Conservation (phyloP, 2,888 invertebrate genomes). For the Apamea epomidion region DNA sequence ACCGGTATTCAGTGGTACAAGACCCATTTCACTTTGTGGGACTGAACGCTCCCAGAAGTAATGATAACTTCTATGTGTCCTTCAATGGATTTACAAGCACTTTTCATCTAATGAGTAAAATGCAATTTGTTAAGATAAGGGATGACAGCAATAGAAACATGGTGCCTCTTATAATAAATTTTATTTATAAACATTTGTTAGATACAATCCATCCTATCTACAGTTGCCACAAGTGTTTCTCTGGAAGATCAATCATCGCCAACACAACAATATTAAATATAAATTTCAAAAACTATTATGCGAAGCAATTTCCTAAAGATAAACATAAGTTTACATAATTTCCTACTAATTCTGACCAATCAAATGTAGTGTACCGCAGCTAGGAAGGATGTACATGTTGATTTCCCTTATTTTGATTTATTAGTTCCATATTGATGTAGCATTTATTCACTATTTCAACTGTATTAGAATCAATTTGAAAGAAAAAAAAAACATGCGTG, state of each 20-base stretch:
- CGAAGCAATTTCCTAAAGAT: slow-evolving; percentile 45
- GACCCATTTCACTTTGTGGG: not conserved
- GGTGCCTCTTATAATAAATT: slow-evolving; percentile 74
- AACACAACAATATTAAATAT: slow-evolving; percentile 50
- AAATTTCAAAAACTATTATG: slow-evolving; percentile 47
- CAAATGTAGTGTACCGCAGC: slow-evolving; percentile 13
- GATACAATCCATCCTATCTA: slow-evolving; percentile 79
- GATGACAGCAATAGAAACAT: slow-evolving; percentile 51
- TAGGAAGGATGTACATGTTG: slow-evolving; percentile 3
- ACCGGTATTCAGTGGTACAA: not conserved
- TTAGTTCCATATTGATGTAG: slow-evolving; percentile 7
- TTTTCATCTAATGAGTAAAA: not conserved
- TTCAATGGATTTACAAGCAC: not conserved
- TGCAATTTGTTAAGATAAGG: slow-evolving; percentile 2
- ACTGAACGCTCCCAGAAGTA: not conserved
- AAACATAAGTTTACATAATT: slow-evolving; percentile 51
- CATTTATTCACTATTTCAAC: not conserved
- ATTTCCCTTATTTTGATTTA: slow-evolving; percentile 30
- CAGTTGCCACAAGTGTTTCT: slow-evolving; percentile 82
- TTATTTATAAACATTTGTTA: slow-evolving; percentile 77
- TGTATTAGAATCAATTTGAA: not conserved
- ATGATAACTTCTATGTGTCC: no score
- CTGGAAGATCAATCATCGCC: slow-evolving; percentile 76
- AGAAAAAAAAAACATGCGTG: not conserved
- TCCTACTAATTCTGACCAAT: slow-evolving; percentile 23